Percentiles rank a stretch among this genome's conserved stretches.
phyloP scores from a whole-genome alignment of 2,797 vertebrate genomes.

The Xiphophorus birchmanni region DNA sequence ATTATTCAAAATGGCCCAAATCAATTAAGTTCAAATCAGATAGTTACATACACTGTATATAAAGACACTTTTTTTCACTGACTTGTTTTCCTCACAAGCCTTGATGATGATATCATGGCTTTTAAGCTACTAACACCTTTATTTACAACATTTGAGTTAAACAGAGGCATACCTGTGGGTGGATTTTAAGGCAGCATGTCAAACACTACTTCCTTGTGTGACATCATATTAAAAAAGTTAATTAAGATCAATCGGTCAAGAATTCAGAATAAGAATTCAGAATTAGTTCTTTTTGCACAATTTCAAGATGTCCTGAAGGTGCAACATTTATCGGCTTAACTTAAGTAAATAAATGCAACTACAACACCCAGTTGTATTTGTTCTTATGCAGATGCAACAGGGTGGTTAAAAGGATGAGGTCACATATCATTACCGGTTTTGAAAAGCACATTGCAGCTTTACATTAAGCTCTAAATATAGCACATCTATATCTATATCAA shows the following conservation, averaged over 20 bases:
- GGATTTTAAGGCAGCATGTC: background rate
- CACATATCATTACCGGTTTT: background rate
- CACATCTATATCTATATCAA: background rate
- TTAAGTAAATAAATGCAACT: background rate
- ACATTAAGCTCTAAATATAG: background rate
- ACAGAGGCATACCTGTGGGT: background rate
- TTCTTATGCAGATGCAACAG: background rate
- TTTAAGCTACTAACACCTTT: background rate
- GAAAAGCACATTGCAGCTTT: background rate
- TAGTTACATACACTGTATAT: background rate
- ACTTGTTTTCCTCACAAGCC: background rate
- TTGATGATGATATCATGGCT: background rate
- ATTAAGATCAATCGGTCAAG: background rate
- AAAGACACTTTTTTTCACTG: background rate
- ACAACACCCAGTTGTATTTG: background rate
- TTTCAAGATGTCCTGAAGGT: background rate
- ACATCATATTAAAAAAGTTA: background rate
- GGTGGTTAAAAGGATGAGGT: background rate
- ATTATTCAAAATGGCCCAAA: background rate
- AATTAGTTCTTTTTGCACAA: background rate
- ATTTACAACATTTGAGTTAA: background rate
- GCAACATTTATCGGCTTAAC: background rate
- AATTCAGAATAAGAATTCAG: background rate
- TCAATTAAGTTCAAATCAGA: background rate
- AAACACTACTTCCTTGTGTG: background rate